Percentiles rank a stretch among this genome's conserved stretches.
Evolutionary conservation across 2,888 invertebrate genomes (phyloP).

Genomic region (Brachycybe producta): DNA sequence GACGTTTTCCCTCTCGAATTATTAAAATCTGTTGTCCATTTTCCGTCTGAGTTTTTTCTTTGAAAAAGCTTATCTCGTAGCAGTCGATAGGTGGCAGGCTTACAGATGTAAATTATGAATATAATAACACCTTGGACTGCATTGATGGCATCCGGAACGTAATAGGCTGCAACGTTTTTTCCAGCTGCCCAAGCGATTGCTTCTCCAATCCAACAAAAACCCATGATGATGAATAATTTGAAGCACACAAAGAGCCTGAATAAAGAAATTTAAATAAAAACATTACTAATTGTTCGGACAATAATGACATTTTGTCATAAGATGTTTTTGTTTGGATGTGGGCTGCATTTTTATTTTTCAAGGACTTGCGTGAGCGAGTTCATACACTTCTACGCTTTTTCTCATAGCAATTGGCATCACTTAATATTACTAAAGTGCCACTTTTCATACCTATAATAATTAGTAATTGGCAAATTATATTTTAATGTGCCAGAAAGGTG

Average conservation of each 20-base stretch:
- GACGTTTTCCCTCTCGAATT: constrained; percentile 1
- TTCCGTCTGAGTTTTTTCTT: constrained; percentile 1
- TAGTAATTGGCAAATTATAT: too few species aligned
- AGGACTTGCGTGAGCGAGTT: too few species aligned
- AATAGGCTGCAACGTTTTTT: not conserved
- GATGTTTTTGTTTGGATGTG: too few species aligned
- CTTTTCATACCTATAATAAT: too few species aligned
- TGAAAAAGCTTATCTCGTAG: constrained; percentile 6
- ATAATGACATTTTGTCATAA: too few species aligned
- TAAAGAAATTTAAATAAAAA: not conserved
- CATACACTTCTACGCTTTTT: too few species aligned
- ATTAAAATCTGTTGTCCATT: constrained; percentile 11
- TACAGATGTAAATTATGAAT: constrained; percentile 18
- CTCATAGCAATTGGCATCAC: too few species aligned
- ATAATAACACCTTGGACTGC: constrained; percentile 16
- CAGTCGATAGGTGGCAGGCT: constrained; percentile 14
- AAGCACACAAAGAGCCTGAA: constrained; percentile 16
- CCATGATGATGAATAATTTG: constrained; percentile 17
- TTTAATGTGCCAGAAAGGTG: too few species aligned
- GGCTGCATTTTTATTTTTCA: too few species aligned
- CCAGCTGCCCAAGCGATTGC: constrained; percentile 8
- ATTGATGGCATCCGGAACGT: constrained; percentile 12
- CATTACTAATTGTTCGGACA: too few species aligned
- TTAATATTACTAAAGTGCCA: too few species aligned
- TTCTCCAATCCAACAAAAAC: constrained; percentile 16